phyloP scores from a whole-genome alignment of 1,140 invertebrate species.

The Alviniconcha marisindica region DNA sequence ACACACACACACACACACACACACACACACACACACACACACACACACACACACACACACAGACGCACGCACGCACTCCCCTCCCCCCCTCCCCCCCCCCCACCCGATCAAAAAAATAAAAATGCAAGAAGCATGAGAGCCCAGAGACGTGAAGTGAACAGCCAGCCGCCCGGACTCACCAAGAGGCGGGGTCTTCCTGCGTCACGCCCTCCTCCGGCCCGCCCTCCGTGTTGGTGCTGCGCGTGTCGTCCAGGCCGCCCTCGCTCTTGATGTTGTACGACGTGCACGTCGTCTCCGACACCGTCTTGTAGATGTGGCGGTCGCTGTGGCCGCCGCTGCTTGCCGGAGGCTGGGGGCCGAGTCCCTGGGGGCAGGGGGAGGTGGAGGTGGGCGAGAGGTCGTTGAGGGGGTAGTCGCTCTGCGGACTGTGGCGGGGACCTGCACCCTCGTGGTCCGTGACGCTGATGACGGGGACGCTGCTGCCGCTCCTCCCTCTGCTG shows the following conservation, averaged over 20 bases:
- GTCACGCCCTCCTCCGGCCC: not conserved
- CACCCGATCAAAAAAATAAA: too few species aligned
- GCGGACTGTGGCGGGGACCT: not conserved
- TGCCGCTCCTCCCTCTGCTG: not conserved
- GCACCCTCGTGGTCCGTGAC: slow-evolving; percentile 5
- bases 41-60: slow-evolving; percentile 15
- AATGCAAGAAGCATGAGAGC: not conserved
- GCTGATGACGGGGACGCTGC: slow-evolving; percentile 1
- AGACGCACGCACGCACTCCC: not conserved
- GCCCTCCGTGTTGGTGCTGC: slow-evolving; percentile 6
- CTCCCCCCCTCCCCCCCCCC: not conserved
- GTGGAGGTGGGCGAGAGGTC: slow-evolving; percentile 19
- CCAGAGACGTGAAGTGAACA: too few species aligned
- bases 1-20: slow-evolving; percentile 25
- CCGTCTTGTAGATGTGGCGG: slow-evolving; percentile 26
- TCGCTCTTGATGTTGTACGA: not conserved
- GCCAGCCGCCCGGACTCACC: slow-evolving; percentile 5
- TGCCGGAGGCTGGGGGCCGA: not conserved
- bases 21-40: slow-evolving; percentile 13
- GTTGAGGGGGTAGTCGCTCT: slow-evolving; percentile 23
- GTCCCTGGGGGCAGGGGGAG: not conserved
- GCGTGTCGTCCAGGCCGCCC: not conserved
- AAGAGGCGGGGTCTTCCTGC: not conserved
- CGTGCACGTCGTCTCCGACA: slow-evolving; percentile 8
- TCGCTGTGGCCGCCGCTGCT: too few species aligned